Conservation (phyloP, 2,113 vertebrate genomes). For the Clarias batrachus region DNA sequence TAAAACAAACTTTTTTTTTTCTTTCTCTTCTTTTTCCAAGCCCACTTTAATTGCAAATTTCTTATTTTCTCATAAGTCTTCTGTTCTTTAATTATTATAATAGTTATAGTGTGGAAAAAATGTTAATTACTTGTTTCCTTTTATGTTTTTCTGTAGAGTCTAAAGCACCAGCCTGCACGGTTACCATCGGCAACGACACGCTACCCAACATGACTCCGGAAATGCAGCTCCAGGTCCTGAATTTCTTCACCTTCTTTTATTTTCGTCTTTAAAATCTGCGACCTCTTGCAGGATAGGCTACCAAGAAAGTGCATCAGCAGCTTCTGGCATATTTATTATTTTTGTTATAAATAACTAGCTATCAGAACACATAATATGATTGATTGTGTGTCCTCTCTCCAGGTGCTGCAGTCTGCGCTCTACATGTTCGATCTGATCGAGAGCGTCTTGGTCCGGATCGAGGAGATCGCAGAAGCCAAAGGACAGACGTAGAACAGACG, state of each 20-base stretch:
- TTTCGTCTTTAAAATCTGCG: background rate
- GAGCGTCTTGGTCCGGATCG: constrained; percentile 91
- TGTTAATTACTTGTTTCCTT: background rate
- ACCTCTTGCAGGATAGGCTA: background rate
- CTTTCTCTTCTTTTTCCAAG: background rate
- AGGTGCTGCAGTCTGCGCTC: constrained; percentile 92
- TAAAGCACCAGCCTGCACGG: constrained; percentile 57
- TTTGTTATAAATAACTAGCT: background rate
- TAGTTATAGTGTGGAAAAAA: background rate
- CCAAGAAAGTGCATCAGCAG: background rate
- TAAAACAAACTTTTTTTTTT: too few species aligned
- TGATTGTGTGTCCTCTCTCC: constrained; percentile 34
- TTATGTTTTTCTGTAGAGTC: constrained; percentile 34
- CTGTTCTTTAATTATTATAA: background rate
- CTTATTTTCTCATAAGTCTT: background rate
- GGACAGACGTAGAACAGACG: constrained; percentile 59
- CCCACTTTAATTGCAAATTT: background rate
- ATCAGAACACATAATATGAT: background rate
- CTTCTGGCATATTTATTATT: background rate
- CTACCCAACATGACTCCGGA: constrained; percentile 84
- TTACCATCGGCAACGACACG: constrained; percentile 78
- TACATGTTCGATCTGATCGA: constrained; percentile 97
- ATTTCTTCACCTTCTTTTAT: background rate
- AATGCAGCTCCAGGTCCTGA: constrained; percentile 87
- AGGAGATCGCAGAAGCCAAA: constrained; percentile 88